A percentile compares a stretch with the other conserved stretches of the same genome.
phyloP scores from a whole-genome alignment of 2,888 invertebrate genomes.

The Lumbricus terrestris region DNA sequence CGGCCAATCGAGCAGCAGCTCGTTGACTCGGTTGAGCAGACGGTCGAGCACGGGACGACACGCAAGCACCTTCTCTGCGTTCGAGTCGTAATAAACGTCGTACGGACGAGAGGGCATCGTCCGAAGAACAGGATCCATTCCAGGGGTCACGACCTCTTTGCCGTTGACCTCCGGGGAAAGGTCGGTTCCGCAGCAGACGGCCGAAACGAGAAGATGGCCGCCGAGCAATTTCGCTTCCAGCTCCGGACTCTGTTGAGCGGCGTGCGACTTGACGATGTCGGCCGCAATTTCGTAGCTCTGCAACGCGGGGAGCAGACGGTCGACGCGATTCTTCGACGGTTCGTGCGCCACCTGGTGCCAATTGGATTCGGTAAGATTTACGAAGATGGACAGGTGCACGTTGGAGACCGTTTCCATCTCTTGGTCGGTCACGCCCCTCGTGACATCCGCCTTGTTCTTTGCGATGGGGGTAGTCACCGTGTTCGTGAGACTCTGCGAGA shows the following conservation, averaged over 20 bases:
- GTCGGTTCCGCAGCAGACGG: not conserved
- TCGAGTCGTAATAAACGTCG: slow-evolving; percentile 75
- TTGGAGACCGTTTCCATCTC: slow-evolving; percentile 45
- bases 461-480: not conserved
- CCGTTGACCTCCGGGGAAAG: not conserved
- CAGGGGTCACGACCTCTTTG: not conserved
- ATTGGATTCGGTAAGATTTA: slow-evolving; percentile 39
- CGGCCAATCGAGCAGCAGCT: slow-evolving; percentile 77
- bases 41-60: slow-evolving; percentile 72
- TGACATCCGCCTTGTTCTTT: not conserved
- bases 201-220: not conserved
- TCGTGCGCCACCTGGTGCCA: slow-evolving; percentile 19
- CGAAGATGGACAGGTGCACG: slow-evolving; percentile 44
- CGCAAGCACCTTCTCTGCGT: slow-evolving; percentile 74
- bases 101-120: slow-evolving; percentile 28
- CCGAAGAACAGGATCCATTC: not conserved
- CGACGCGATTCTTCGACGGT: slow-evolving; percentile 25
- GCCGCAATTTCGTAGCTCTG: slow-evolving; percentile 46
- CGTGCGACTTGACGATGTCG: slow-evolving; percentile 36
- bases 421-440: slow-evolving; percentile 29
- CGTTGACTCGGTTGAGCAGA: slow-evolving; percentile 65
- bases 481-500: slow-evolving; percentile 36
- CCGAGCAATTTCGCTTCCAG: not conserved
- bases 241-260: slow-evolving; percentile 12
- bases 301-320: slow-evolving; percentile 44